Conservation (phyloP, 2,113 vertebrate species). For the Crotophaga sulcirostris region DNA sequence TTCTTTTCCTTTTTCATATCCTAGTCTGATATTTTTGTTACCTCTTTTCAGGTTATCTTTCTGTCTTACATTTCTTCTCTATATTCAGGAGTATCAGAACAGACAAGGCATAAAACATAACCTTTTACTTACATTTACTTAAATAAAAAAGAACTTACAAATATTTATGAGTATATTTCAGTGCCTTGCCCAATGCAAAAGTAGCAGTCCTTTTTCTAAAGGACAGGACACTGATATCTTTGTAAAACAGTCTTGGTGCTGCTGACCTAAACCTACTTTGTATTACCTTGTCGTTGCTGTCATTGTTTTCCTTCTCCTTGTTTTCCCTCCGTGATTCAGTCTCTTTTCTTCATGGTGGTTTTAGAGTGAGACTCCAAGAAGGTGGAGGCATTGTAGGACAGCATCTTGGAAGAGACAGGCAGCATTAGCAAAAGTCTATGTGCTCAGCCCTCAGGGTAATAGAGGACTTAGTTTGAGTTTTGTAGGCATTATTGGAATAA, state of each 20-base stretch:
- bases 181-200: neutral
- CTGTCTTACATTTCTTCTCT: neutral
- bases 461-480: neutral
- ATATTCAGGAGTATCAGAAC: neutral
- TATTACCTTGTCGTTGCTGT: neutral
- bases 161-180: neutral
- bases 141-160: neutral
- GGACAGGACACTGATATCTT: neutral
- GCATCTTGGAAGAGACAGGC: neutral
- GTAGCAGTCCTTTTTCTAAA: neutral
- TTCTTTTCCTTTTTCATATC: neutral
- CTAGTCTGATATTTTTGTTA: neutral
- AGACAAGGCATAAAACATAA: neutral
- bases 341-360: neutral
- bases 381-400: neutral
- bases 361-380: neutral
- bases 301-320: neutral
- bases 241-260: neutral
- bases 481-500: neutral
- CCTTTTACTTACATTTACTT: neutral
- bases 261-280: neutral
- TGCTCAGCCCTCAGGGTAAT: neutral
- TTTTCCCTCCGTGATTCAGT: neutral
- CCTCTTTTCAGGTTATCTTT: neutral
- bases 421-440: neutral